Evolutionary conservation across 2,113 vertebrate genomes (phyloP).

Genomic region (Xenotilapia flavipinnis): DNA sequence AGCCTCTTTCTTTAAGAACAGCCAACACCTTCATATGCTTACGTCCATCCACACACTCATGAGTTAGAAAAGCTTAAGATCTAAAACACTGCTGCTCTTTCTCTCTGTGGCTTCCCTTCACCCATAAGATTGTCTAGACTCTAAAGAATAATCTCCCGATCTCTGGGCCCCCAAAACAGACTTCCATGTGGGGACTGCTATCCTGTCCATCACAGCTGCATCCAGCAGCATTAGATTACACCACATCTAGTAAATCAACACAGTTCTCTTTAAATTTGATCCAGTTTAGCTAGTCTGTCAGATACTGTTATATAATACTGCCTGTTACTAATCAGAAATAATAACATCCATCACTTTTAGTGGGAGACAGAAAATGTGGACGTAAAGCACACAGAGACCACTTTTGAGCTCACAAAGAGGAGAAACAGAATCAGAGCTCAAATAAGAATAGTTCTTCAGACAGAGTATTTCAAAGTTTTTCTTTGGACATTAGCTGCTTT

Average conservation of each 20-base stretch:
- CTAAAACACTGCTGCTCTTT: neutral
- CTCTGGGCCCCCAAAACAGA: constrained; percentile 34
- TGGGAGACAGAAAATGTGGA: neutral
- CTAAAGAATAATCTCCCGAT: constrained; percentile 32
- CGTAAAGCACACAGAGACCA: neutral
- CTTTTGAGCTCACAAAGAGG: neutral
- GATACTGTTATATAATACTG: constrained; percentile 12
- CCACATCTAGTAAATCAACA: constrained; percentile 32
- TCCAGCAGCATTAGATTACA: constrained; percentile 27
- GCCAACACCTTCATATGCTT: neutral
- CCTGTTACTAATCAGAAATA: constrained; percentile 16
- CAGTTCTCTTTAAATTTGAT: constrained; percentile 9
- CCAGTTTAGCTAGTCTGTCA: constrained; percentile 25
- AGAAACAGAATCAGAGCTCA: neutral
- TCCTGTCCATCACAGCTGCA: neutral
- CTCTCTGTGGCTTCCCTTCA: neutral
- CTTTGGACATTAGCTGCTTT: neutral
- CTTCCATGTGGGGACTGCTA: constrained; percentile 4
- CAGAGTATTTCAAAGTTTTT: neutral
- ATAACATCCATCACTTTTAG: constrained; percentile 22
- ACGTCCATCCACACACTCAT: neutral
- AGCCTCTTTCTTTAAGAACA: constrained; percentile 27
- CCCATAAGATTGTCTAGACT: constrained; percentile 41
- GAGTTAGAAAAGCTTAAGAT: constrained; percentile 4
- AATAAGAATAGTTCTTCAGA: neutral